Evolutionary conservation across 1,140 invertebrate genomes (phyloP).

Genomic region (Trichonephila clavipes): DNA sequence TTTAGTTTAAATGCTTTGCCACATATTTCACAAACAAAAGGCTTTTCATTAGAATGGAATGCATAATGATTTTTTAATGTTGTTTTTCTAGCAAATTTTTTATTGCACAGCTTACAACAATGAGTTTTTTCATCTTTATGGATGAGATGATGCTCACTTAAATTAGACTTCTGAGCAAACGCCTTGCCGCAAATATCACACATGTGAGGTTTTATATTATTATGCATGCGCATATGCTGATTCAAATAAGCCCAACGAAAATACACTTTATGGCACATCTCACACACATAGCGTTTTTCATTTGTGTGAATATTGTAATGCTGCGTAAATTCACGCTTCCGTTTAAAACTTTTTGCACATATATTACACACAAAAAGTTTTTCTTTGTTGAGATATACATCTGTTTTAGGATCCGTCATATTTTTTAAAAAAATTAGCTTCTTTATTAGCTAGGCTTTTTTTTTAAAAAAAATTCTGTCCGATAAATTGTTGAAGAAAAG

Average conservation of each 20-base stretch:
- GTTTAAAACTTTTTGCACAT: not conserved
- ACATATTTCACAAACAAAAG: too few species aligned
- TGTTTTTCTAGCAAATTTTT: too few species aligned
- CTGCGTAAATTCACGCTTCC: not conserved
- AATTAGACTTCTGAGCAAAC: constrained; percentile 24
- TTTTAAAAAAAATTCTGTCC: too few species aligned
- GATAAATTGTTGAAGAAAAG: too few species aligned
- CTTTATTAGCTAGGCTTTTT: too few species aligned
- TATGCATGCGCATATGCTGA: not conserved
- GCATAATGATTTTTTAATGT: too few species aligned
- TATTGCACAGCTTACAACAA: too few species aligned
- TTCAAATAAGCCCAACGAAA: not conserved
- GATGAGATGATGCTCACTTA: constrained; percentile 87
- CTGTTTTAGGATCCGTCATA: too few species aligned
- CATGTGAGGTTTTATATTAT: constrained; percentile 89
- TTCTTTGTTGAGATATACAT: not conserved
- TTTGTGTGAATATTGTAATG: constrained; percentile 4
- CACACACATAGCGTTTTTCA: not conserved
- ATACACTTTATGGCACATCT: constrained; percentile 1
- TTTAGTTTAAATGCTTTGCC: too few species aligned
- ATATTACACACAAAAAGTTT: constrained; percentile 1
- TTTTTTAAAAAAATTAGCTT: too few species aligned
- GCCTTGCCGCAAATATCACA: constrained; percentile 87
- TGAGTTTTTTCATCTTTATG: constrained; percentile 81
- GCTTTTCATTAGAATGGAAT: constrained; percentile 85